These are phyloP conservation scores for Hydriomena furcata DNA, from an alignment of 2,888 invertebrate genomes.

Conservation along the genomic window DNA sequence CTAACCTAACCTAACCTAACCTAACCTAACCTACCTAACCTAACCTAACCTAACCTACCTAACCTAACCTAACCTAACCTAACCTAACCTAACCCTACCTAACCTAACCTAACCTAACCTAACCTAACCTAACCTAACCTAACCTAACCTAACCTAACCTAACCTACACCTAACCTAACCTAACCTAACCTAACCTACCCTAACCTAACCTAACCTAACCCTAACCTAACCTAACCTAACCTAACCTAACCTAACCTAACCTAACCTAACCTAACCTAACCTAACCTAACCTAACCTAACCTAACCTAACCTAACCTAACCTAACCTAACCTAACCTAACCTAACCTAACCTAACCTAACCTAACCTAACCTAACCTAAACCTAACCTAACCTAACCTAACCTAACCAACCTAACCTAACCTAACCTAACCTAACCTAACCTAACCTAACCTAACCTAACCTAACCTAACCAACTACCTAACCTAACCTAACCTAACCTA, in stretches of 20 bases:
- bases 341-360: conserved; percentile 36
- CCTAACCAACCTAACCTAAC: conserved; percentile 36
- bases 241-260: conserved; percentile 32
- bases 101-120: conserved; percentile 8
- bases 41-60: no score
- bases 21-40: no score
- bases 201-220: background rate
- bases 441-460: conserved; percentile 32
- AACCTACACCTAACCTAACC: conserved; percentile 26
- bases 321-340: conserved; percentile 34
- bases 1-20: conserved; percentile 1
- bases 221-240: conserved; percentile 19
- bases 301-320: conserved; percentile 21
- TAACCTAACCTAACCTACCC: background rate
- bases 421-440: conserved; percentile 37
- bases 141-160: conserved; percentile 22
- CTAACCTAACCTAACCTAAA: conserved; percentile 32
- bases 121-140: conserved; percentile 22
- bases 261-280: conserved; percentile 8
- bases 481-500: conserved; percentile 34
- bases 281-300: conserved; percentile 24
- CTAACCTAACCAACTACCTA: conserved; percentile 30
- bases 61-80: conserved; percentile 6
- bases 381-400: conserved; percentile 18
- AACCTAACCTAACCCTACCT: conserved; percentile 26